These are phyloP conservation scores for Porites divaricata DNA, from an alignment of 92 coral and sea anemone species.

Conservation along the genomic window DNA sequence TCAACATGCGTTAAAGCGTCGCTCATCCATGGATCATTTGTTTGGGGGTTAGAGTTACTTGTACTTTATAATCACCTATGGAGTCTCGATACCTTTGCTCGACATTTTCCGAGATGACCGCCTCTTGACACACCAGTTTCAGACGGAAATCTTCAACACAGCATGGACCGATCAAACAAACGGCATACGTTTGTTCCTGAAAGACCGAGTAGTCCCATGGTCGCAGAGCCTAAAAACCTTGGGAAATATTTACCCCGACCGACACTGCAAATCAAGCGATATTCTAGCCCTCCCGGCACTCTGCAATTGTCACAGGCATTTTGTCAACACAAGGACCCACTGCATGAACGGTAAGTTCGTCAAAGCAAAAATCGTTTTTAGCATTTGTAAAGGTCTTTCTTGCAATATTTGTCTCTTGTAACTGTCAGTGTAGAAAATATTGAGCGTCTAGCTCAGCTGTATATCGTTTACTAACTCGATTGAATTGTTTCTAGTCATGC, in stretches of 20 bases:
- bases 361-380: background rate
- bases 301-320: constrained; percentile 24
- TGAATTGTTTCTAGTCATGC: background rate
- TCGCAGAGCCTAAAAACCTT: background rate
- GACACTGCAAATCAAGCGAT: constrained; percentile 59
- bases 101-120: constrained; percentile 8
- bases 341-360: constrained; percentile 22
- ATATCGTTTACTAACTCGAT: background rate
- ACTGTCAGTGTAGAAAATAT: background rate
- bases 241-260: constrained; percentile 62
- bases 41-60: background rate
- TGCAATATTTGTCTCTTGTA: background rate
- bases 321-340: constrained; percentile 21
- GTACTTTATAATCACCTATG: background rate
- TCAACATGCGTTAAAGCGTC: constrained; percentile 20
- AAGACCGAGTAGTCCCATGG: constrained; percentile 4
- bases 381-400: background rate
- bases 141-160: background rate
- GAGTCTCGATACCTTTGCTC: background rate
- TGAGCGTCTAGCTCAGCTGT: constrained; percentile 32
- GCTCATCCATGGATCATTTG: constrained; percentile 2
- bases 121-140: constrained; percentile 29
- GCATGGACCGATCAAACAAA: constrained; percentile 29
- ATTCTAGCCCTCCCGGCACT: constrained; percentile 65
- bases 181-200: constrained; percentile 36